Evolutionary conservation across 2,113 vertebrate species (phyloP), one percentile per base, ranked within the genome.

Genomic region (Calyptomena viridis): DNA sequence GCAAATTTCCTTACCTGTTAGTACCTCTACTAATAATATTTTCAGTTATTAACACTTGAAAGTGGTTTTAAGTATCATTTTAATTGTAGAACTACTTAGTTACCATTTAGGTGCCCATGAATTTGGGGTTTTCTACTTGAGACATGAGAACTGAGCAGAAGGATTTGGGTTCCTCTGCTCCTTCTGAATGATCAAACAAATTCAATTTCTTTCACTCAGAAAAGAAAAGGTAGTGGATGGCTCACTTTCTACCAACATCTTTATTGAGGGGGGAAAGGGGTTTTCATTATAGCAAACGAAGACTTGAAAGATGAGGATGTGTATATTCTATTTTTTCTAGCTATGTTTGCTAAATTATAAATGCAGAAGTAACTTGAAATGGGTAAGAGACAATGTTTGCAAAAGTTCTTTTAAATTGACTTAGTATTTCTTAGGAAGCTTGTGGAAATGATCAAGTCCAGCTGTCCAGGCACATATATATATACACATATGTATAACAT

Each of bases 31-130:
- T 89, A 85, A 72, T 81, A 89, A 37, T 49, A 14, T 47, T 81
- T 89, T 78, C 23, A 17, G 42, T 60, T 96, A 62, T 60, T 92
- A 95, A 90, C 55, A 37, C 63, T 68, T 78, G 35, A 49, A 87
- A 89, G 66, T 63, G 5, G 21, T 72, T 85, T 87, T 60, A 81
- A 95, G 47, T 39, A 37, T 74, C 10, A 31, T 64, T 94, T 85
- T 89, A 86, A 75, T 80, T 81, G 39, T 68, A 78, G 33, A 85
- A 37, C 44, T 56, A 50, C 20, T 85, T 71, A 46, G 62, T 69
- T 85, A 23, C 35, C 58, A 7, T 88, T 95, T 89, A 37, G 31
- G 27, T 67, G 60, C 64, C 82, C 66, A 35, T 78, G 94, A 87
- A 67, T 77, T 59, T 28, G 20, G 12, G 12, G 2, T 19, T 86